phyloP scores from a whole-genome alignment of 2,797 vertebrate genomes.

The Pseudochaenichthys georgianus region DNA sequence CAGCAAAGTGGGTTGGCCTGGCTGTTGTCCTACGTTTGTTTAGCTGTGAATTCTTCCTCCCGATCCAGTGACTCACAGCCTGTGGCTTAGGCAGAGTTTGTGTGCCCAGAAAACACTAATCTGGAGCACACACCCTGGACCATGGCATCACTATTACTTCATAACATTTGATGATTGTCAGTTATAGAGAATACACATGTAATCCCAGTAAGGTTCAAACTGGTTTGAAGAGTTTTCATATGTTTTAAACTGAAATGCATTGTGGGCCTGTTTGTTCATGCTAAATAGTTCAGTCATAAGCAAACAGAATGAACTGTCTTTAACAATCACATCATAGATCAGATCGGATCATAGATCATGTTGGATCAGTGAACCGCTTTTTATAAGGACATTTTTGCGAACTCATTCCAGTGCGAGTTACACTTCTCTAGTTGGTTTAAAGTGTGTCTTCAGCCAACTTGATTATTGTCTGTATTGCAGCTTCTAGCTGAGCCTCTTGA shows the following conservation, averaged over 20 bases:
- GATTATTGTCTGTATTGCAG: neutral
- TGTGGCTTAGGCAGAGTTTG: slow-evolving; percentile 61
- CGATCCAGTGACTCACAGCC: slow-evolving; percentile 77
- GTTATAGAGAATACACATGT: neutral
- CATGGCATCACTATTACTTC: slow-evolving; percentile 37
- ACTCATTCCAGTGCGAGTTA: neutral
- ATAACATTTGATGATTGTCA: slow-evolving; percentile 4
- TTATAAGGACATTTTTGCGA: neutral
- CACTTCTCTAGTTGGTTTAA: neutral
- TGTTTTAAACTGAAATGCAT: neutral
- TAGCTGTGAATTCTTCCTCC: slow-evolving; percentile 77
- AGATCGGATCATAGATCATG: neutral
- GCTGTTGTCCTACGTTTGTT: slow-evolving; percentile 76
- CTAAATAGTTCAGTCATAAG: neutral
- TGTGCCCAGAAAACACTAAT: slow-evolving; percentile 73
- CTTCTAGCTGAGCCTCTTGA: neutral
- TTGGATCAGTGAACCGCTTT: no score
- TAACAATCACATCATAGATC: neutral
- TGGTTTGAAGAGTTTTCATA: neutral
- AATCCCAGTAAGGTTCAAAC: neutral
- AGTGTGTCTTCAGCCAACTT: neutral
- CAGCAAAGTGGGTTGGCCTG: slow-evolving; percentile 69
- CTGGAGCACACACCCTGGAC: slow-evolving; percentile 46
- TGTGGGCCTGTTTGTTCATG: neutral
- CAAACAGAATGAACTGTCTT: neutral